phyloP scores from a whole-genome alignment of 2,797 vertebrate species.

The Enteromius mattozi region DNA sequence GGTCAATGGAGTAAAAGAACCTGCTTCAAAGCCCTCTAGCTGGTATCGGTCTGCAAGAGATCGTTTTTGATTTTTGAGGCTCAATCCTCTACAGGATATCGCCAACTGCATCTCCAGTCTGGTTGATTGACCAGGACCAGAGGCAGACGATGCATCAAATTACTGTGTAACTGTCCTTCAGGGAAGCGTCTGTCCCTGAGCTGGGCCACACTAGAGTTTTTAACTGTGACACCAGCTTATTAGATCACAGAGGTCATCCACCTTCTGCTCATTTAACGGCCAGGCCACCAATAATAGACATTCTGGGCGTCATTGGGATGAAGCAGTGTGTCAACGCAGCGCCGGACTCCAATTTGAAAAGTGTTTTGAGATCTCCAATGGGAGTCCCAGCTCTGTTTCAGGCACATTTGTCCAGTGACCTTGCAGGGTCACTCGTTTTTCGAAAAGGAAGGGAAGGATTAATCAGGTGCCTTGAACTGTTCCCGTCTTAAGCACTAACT shows the following conservation, averaged over 20 bases:
- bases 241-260: slow-evolving; percentile 77
- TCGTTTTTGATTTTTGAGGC: slow-evolving; percentile 58
- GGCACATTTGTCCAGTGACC: slow-evolving; percentile 71
- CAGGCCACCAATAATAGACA: slow-evolving; percentile 73
- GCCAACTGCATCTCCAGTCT: slow-evolving; percentile 57
- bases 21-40: background rate
- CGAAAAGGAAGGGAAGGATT: slow-evolving; percentile 68
- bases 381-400: slow-evolving; percentile 65
- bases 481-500: slow-evolving; percentile 55
- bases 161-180: slow-evolving; percentile 69
- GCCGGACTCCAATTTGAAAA: slow-evolving; percentile 69
- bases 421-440: slow-evolving; percentile 72
- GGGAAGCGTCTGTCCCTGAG: slow-evolving; percentile 68
- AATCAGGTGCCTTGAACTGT: slow-evolving; percentile 68
- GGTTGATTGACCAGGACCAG: slow-evolving; percentile 65
- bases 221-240: slow-evolving; percentile 76
- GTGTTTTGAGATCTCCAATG: slow-evolving; percentile 65
- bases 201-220: slow-evolving; percentile 70
- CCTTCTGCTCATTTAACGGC: slow-evolving; percentile 67
- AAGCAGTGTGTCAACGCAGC: slow-evolving; percentile 64
- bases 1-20: slow-evolving; percentile 5
- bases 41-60: slow-evolving; percentile 44
- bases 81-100: slow-evolving; percentile 62
- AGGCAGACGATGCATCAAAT: slow-evolving; percentile 71
- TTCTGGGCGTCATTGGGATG: slow-evolving; percentile 60